Evolutionary conservation across 2,113 vertebrate species (phyloP).

Genomic region (Laticauda colubrina): DNA sequence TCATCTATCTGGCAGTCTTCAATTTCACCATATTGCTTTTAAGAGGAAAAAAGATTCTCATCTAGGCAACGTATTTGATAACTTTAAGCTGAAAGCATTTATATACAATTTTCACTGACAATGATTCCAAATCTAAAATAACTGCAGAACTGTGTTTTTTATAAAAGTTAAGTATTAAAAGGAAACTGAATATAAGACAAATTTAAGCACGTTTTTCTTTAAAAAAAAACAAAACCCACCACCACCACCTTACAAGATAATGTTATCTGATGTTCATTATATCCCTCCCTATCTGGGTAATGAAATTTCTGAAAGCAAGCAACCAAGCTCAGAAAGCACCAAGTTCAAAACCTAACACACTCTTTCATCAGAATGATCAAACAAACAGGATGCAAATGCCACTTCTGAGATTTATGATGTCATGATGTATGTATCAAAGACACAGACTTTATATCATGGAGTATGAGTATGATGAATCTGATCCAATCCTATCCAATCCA

Average conservation of each 20-base stretch:
- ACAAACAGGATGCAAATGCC: background rate
- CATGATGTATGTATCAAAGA: background rate
- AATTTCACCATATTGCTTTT: constrained; percentile 97
- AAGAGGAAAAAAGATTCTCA: constrained; percentile 44
- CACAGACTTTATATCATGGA: background rate
- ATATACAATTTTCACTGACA: background rate
- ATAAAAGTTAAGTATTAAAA: background rate
- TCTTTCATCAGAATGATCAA: background rate
- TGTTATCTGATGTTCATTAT: background rate
- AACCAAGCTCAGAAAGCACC: background rate
- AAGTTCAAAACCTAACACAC: background rate
- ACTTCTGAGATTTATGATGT: background rate
- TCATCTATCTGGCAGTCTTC: constrained; percentile 95
- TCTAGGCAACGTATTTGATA: constrained; percentile 47
- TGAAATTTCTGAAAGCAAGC: background rate
- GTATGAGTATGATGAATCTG: background rate
- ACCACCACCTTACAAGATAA: background rate
- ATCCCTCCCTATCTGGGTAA: background rate
- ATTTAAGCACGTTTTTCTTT: background rate
- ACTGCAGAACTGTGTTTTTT: background rate
- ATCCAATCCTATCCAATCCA: background rate
- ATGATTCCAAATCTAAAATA: background rate
- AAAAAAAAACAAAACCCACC: background rate
- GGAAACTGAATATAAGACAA: background rate
- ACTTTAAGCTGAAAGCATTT: background rate